A percentile compares a stretch with the other conserved stretches of the same genome.
Evolutionary conservation across 2,113 vertebrate genomes (phyloP).

Genomic region (Neogobius melanostomus): DNA sequence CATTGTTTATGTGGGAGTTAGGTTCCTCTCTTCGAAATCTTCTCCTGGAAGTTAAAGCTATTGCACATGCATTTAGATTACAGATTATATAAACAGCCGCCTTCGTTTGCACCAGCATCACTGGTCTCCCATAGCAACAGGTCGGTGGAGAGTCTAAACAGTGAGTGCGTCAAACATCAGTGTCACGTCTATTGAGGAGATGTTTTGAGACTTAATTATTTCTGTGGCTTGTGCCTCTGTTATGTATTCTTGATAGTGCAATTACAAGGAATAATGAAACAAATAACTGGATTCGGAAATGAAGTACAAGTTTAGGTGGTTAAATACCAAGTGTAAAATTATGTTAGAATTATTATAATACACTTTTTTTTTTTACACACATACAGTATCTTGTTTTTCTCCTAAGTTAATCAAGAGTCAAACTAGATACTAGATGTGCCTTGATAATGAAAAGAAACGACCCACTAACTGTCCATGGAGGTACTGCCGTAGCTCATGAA

Average conservation of each 20-base stretch:
- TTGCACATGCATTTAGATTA: constrained; percentile 32
- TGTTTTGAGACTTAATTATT: constrained; percentile 4
- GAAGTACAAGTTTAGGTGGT: neutral
- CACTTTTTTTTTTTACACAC: too few relatives aligned
- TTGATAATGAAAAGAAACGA: neutral
- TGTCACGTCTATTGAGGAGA: neutral
- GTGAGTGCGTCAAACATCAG: constrained; percentile 39
- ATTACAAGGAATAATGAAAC: neutral
- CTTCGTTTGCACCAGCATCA: constrained; percentile 40
- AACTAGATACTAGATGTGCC: neutral
- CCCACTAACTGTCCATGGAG: constrained; percentile 6
- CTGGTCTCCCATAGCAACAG: constrained; percentile 61
- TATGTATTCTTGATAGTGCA: neutral
- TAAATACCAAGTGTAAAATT: neutral
- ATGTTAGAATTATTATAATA: too few relatives aligned
- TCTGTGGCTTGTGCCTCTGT: neutral
- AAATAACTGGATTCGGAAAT: neutral
- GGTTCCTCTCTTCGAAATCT: constrained; percentile 37
- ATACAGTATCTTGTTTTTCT: too few relatives aligned
- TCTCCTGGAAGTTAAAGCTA: constrained; percentile 28
- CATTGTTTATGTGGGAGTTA: neutral
- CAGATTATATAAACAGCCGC: constrained; percentile 59
- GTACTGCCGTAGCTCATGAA: neutral
- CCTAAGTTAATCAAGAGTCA: too few relatives aligned
- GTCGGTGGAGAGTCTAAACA: constrained; percentile 43